Evolutionary conservation across 2,888 invertebrate genomes (phyloP), one percentile per base, ranked within the genome.

Genomic region (Caenorhabditis imperialis): DNA sequence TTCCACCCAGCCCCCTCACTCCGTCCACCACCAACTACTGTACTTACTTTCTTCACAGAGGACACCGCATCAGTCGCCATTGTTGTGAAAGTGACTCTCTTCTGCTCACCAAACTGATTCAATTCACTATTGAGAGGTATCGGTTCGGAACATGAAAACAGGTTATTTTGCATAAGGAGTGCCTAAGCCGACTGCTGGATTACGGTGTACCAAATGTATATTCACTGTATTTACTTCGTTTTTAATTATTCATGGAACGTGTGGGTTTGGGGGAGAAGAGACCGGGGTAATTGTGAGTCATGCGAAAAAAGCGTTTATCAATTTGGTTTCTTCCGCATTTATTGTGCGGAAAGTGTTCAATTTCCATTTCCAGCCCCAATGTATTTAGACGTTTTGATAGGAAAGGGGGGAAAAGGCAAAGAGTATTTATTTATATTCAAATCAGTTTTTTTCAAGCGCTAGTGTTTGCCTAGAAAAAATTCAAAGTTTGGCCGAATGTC

Each of bases 61-160:
- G 62, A 23, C 62, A 44, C 40, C n/a, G n/a, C n/a, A 7, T 33
- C 27, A 7, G 22, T 10, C 37, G 25, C 16, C 27, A 37, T 33
- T 18, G 23, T 25, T 10, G 35, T 27, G 23, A 20, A 58, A 48
- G 18, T 47, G 55, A 55, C 48, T 54, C 35, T 47, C 45, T 33
- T 23, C 23, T 51, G 51, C 37, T 57, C 47, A 37, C 30, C 20
- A 20, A 57, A 55, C 65, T 54, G 57, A 57, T 65, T 54, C 45
- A 42, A 44, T 57, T 44, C 51, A 53, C 70, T 61, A 71, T 71
- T 71, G 50, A 62, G 30, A 62, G 37, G 55, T 71, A 71, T 71
- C 44, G 62, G 71, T 62, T 71, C 50, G 71, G 71, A 71, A 71
- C 71, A 51, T 45, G 22, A 57, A 71, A 71, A 71, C 71, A 71